A percentile compares a stretch with the other conserved stretches of the same genome.
Evolutionary conservation across 1,140 invertebrate species (phyloP).

Genomic region (Conus ventricosus): DNA sequence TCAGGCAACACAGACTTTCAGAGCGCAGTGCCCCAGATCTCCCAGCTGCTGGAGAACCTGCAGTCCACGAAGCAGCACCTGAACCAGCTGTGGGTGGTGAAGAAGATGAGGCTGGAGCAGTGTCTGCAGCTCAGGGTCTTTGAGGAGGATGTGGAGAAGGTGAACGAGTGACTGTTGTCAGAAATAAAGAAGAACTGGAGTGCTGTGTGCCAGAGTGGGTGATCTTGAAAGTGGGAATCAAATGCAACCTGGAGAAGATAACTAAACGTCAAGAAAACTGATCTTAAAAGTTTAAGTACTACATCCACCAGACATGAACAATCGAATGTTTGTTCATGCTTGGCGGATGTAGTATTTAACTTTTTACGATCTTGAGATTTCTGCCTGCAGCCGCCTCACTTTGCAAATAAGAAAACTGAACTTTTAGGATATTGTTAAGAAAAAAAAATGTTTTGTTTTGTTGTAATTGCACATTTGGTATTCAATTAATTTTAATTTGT

Average conservation of each 20-base stretch:
- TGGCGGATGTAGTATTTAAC: too few relatives aligned
- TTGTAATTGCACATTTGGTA: too few relatives aligned
- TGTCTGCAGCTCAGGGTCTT: conserved; percentile 95
- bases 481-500: too few relatives aligned
- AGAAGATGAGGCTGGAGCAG: conserved; percentile 84
- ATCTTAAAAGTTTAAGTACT: too few relatives aligned
- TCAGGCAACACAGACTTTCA: conserved; percentile 83
- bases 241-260: conserved; percentile 59
- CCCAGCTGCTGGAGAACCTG: conserved; percentile 84
- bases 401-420: too few relatives aligned
- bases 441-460: too few relatives aligned
- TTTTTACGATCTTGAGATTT: too few relatives aligned
- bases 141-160: conserved; percentile 97
- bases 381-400: too few relatives aligned
- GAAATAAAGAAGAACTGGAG: background rate
- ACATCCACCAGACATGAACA: too few relatives aligned
- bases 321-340: too few relatives aligned
- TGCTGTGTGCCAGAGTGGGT: conserved; percentile 55
- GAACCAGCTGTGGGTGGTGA: conserved; percentile 91
- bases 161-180: conserved; percentile 64
- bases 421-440: too few relatives aligned
- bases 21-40: conserved; percentile 75
- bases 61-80: conserved; percentile 92
- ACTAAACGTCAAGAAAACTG: conserved; percentile 53
- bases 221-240: conserved; percentile 65